A percentile compares a stretch with the other conserved stretches of the same genome.
These are phyloP conservation scores for Spodoptera litura DNA, from an alignment of 1,140 invertebrate genomes.

Conservation along the genomic window DNA sequence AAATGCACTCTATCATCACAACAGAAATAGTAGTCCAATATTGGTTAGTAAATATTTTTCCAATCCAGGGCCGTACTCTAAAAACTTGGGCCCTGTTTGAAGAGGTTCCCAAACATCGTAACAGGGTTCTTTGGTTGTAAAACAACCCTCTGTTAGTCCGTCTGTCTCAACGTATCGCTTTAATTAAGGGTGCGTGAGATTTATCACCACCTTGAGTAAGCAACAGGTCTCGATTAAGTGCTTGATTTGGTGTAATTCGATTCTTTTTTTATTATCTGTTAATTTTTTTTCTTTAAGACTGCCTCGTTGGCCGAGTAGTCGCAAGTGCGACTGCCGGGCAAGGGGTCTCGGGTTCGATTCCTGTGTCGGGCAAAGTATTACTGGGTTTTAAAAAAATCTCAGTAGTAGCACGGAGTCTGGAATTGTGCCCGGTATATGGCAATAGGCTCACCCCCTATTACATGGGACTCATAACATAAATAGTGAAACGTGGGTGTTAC, in stretches of 20 bases:
- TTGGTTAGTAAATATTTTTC: slow-evolving; percentile 16
- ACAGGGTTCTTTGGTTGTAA: slow-evolving; percentile 45
- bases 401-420: too few relatives aligned
- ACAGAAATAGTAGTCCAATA: not conserved
- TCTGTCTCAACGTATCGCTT: slow-evolving; percentile 16
- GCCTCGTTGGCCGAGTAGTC: too few relatives aligned
- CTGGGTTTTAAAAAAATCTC: too few relatives aligned
- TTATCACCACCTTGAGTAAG: slow-evolving; percentile 43
- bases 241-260: not conserved
- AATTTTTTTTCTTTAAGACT: too few relatives aligned
- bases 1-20: too few relatives aligned
- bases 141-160: slow-evolving; percentile 32
- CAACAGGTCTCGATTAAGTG: not conserved
- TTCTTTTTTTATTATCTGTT: too few relatives aligned
- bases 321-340: not conserved
- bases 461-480: too few relatives aligned
- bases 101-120: slow-evolving; percentile 46
- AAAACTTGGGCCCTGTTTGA: slow-evolving; percentile 38
- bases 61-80: not conserved
- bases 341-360: not conserved
- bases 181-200: slow-evolving; percentile 44
- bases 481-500: too few relatives aligned
- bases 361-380: not conserved
- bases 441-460: too few relatives aligned
- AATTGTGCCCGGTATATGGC: too few relatives aligned